Conservation (phyloP, 2,113 vertebrate species). For the Acrocephalus kingi region DNA sequence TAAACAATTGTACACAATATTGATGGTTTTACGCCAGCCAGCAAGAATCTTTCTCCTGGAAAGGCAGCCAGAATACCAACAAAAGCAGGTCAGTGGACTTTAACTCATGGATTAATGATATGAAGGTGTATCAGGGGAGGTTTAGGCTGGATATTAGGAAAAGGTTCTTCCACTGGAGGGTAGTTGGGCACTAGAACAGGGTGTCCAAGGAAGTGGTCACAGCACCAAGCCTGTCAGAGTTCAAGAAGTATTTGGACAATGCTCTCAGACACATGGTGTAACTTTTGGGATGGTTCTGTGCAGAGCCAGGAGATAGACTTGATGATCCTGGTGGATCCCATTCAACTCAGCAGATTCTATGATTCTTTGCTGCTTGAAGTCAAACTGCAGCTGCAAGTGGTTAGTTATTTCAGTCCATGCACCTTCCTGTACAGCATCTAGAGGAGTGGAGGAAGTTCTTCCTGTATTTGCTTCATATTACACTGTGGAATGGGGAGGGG, state of each 20-base stretch:
- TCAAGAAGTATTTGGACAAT: neutral
- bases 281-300: neutral
- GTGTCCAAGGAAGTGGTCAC: neutral
- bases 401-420: neutral
- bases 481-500: accelerated
- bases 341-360: neutral
- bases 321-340: neutral
- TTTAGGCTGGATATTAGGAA: neutral
- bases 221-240: neutral
- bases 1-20: neutral
- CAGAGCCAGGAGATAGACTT: neutral
- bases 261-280: neutral
- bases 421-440: neutral
- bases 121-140: neutral
- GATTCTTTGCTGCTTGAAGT: neutral
- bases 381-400: neutral
- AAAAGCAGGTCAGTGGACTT: neutral
- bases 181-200: neutral
- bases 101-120: neutral
- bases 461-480: neutral
- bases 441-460: neutral
- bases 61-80: neutral
- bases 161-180: neutral
- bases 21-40: neutral
- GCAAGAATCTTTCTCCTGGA: neutral